Evolutionary conservation across 2,797 vertebrate genomes (phyloP).

Genomic region (Staurois parvus): DNA sequence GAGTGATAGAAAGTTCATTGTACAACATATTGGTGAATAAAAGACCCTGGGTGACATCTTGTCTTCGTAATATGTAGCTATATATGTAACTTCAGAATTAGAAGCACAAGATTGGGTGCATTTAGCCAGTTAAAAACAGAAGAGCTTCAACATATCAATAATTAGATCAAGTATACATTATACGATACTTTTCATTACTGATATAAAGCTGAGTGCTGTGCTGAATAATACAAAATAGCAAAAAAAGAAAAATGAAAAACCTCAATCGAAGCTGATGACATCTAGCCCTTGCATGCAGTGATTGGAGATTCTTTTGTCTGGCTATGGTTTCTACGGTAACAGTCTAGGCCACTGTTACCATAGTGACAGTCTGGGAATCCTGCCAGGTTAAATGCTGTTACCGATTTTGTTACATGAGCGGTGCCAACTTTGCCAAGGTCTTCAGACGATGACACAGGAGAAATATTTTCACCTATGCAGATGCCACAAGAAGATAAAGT

Average conservation of each 20-base stretch:
- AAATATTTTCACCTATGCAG: background rate
- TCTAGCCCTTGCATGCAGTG: constrained; percentile 8
- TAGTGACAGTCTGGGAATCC: constrained; percentile 43
- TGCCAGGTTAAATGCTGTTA: constrained; percentile 36
- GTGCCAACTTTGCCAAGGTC: constrained; percentile 26
- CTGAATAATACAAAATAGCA: constrained; percentile 1
- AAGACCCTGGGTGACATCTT: constrained; percentile 5
- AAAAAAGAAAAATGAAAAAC: constrained; percentile 26
- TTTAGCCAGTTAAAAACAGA: constrained; percentile 22
- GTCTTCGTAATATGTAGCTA: background rate
- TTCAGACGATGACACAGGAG: background rate
- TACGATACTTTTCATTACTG: background rate
- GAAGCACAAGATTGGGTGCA: background rate
- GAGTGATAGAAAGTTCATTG: constrained; percentile 21
- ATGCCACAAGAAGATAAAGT: background rate
- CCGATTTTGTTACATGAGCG: constrained; percentile 33
- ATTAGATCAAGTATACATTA: constrained; percentile 3
- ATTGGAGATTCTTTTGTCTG: constrained; percentile 42
- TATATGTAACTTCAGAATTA: constrained; percentile 14
- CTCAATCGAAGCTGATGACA: background rate
- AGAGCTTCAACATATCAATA: background rate
- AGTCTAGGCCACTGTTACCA: constrained; percentile 43
- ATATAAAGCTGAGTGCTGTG: background rate
- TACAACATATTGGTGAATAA: constrained; percentile 1
- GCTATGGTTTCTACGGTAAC: constrained; percentile 41